phyloP scores from a whole-genome alignment of 2,888 invertebrate genomes.

The Sthenelais limicola region DNA sequence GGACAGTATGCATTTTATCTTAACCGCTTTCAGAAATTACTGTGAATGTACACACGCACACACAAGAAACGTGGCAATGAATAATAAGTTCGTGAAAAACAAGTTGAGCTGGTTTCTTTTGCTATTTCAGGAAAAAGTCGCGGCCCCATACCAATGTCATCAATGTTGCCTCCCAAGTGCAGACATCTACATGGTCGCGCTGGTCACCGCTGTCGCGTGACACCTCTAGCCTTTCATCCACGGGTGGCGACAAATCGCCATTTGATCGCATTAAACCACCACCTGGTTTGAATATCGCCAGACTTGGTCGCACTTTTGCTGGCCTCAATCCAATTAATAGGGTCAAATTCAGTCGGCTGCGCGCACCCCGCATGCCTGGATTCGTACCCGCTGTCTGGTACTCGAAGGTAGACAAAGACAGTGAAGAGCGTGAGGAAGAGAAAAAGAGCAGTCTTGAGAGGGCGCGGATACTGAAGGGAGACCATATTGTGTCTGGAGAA shows the following conservation, averaged over 20 bases:
- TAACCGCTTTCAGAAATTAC: too few relatives aligned
- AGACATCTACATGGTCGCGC: slow-evolving; percentile 34
- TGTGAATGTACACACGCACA: too few relatives aligned
- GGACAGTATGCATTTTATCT: too few relatives aligned
- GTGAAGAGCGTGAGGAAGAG: slow-evolving; percentile 18
- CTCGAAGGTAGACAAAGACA: slow-evolving; percentile 26
- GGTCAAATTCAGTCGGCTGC: slow-evolving; percentile 47
- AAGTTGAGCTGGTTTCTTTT: too few relatives aligned
- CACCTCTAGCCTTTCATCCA: slow-evolving; percentile 51
- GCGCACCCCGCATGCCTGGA: slow-evolving; percentile 14
- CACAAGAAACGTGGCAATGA: too few relatives aligned
- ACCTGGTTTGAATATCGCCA: slow-evolving; percentile 31
- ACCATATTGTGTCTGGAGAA: slow-evolving; percentile 16
- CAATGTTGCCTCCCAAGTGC: slow-evolving; percentile 64
- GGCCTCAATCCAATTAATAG: slow-evolving; percentile 81
- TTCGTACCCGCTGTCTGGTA: slow-evolving; percentile 43
- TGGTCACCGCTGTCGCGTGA: slow-evolving; percentile 57
- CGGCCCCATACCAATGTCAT: slow-evolving; percentile 61
- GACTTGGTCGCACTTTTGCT: slow-evolving; percentile 76
- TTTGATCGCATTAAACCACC: slow-evolving; percentile 27
- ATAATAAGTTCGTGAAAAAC: too few relatives aligned
- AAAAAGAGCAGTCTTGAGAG: slow-evolving; percentile 9
- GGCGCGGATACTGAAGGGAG: slow-evolving; percentile 32
- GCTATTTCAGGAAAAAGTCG: slow-evolving; percentile 59
- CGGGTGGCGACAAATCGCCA: slow-evolving; percentile 8